A percentile compares a stretch with the other conserved stretches of the same genome.
Conservation (phyloP, 2,888 invertebrate species). For the Isoperla grammatica region DNA sequence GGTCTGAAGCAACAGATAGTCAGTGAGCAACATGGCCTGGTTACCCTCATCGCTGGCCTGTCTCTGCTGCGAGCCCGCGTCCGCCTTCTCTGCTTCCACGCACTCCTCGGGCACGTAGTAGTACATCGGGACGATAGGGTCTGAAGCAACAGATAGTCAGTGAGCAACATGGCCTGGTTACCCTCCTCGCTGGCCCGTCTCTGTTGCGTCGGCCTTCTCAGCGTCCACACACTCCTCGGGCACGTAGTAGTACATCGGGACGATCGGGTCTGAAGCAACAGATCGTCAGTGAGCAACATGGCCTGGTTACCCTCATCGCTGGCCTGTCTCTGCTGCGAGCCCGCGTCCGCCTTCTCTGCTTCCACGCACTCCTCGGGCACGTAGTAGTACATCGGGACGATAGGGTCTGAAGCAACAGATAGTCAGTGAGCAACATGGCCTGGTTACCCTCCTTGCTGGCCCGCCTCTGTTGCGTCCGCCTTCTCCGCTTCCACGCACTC, state of each 20-base stretch:
- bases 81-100: slow-evolving; percentile 63
- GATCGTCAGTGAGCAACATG: slow-evolving; percentile 83
- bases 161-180: slow-evolving; percentile 91
- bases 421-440: slow-evolving; percentile 89
- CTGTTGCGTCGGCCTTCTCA: slow-evolving; percentile 60
- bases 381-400: slow-evolving; percentile 92
- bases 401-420: slow-evolving; percentile 83
- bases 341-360: slow-evolving; percentile 63
- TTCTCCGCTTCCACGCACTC: slow-evolving; percentile 68
- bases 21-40: slow-evolving; percentile 91
- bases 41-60: slow-evolving; percentile 64
- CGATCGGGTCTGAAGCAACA: slow-evolving; percentile 81
- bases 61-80: slow-evolving; percentile 62
- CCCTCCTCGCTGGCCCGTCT: slow-evolving; percentile 59
- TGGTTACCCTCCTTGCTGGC: slow-evolving; percentile 73
- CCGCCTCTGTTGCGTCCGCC: slow-evolving; percentile 54
- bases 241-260: slow-evolving; percentile 92
- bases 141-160: slow-evolving; percentile 84
- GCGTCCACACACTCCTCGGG: slow-evolving; percentile 64
- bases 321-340: slow-evolving; percentile 57
- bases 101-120: slow-evolving; percentile 74
- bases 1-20: slow-evolving; percentile 86
- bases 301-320: slow-evolving; percentile 78
- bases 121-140: slow-evolving; percentile 92
- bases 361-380: slow-evolving; percentile 69